These are phyloP conservation scores for Microcebus ravelobensis DNA, from an alignment of 2,113 vertebrate genomes.

Conservation along the genomic window DNA sequence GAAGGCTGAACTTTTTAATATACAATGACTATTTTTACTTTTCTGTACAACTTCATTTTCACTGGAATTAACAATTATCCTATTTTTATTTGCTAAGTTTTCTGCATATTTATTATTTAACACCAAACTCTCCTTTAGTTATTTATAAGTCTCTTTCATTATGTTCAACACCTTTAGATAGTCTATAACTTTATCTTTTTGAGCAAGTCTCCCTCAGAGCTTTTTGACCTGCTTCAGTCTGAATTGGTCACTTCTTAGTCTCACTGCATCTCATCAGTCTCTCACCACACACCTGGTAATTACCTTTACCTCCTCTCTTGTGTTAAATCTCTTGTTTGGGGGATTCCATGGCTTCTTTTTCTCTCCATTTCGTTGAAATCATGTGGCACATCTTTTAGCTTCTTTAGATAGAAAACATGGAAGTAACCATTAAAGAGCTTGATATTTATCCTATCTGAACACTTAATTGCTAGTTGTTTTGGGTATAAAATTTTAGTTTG, in stretches of 20 bases:
- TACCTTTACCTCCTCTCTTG: fast-evolving
- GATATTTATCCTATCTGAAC: neutral
- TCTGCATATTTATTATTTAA: neutral
- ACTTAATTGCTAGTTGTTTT: neutral
- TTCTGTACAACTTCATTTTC: neutral
- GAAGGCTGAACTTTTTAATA: neutral
- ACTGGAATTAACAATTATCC: neutral
- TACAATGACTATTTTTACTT: neutral
- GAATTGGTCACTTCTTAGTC: neutral
- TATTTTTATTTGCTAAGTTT: neutral
- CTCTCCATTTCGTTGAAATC: neutral
- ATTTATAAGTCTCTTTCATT: neutral
- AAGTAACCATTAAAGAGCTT: neutral
- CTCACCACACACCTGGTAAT: neutral
- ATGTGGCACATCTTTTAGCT: neutral
- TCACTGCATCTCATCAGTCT: too few relatives aligned
- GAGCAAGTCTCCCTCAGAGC: neutral
- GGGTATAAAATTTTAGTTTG: neutral
- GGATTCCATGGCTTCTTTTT: neutral
- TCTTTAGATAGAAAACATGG: neutral
- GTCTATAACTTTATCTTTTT: neutral
- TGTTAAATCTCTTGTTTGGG: neutral
- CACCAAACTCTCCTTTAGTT: neutral
- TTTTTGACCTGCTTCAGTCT: neutral
- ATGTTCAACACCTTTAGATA: neutral